Evolutionary conservation across 2,888 invertebrate genomes (phyloP), one percentile per base, ranked within the genome.

Genomic region (Orchesella flavescens): DNA sequence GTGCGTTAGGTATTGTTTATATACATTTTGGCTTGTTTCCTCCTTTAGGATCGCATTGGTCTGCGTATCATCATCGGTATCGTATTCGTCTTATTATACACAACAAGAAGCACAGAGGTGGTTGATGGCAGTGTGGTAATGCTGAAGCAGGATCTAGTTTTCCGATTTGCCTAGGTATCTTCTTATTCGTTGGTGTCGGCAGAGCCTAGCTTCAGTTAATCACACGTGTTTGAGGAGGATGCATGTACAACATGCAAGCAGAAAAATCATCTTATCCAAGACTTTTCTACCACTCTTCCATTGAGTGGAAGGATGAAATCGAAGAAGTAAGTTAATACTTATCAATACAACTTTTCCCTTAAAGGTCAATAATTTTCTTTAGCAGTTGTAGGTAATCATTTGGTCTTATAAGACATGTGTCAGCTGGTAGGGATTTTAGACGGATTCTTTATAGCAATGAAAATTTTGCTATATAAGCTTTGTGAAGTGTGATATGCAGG

Each of bases 241-340:
- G 83, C 83, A 80, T 83, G 83, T 84, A 80, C 76, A 80, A 17
- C 81, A 85, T 84, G 85, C 81, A 84, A 76, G 57, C 84, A 69
- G 82, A 85, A 61, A 85, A 86, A 75, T 43, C 83, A 24, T 66
- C 59, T 75, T 84, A 81, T 74, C 84, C 86, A 44, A 79, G 76
- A 72, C 72, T 88, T 78, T 88, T 88, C 75, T 84, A 84, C 84
- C 86, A 87, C 75, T 87, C 87, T 17, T 61, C 84, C 2, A 86
- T 88, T 34, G 88, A 88, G 68, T 84, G 85, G 78, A 88, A 87
- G 85, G 88, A 88, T 85, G 88, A 88, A 15, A 71, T 85, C 44
- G 88, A 88, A 81, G 88, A 88, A 86, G 88, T 88, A 84, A 85
- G 17, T 53, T 65, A 9, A 10, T 77, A 44, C 13, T 59, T 44